A percentile compares a stretch with the other conserved stretches of the same genome.
Evolutionary conservation across 2,113 vertebrate species (phyloP).

Genomic region (Neopipo cinnamomea): DNA sequence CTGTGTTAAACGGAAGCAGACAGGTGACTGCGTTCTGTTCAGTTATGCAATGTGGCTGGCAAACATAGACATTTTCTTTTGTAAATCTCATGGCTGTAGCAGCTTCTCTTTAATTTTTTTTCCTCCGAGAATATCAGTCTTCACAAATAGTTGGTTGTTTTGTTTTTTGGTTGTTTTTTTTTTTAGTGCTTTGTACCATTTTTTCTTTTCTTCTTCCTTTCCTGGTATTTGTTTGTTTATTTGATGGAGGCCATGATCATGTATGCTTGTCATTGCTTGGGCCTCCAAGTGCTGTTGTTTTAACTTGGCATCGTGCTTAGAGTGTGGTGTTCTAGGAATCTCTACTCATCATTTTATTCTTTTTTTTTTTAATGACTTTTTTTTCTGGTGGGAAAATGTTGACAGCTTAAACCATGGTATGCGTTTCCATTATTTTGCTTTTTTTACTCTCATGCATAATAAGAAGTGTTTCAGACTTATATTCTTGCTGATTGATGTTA

Average conservation of each 20-base stretch:
- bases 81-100: slow-evolving; percentile 75
- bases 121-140: slow-evolving; percentile 55
- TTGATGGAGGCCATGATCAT: slow-evolving; percentile 73
- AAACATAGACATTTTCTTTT: slow-evolving; percentile 78
- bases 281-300: slow-evolving; percentile 75
- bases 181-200: slow-evolving; percentile 67
- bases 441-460: slow-evolving; percentile 76
- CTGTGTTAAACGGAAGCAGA: slow-evolving; percentile 95
- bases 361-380: background rate
- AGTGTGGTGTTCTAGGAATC: slow-evolving; percentile 72
- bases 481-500: slow-evolving; percentile 59
- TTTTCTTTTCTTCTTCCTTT: slow-evolving; percentile 41
- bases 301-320: slow-evolving; percentile 76
- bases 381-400: slow-evolving; percentile 76
- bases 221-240: slow-evolving; percentile 46
- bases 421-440: slow-evolving; percentile 77
- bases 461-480: slow-evolving; percentile 51
- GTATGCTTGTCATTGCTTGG: slow-evolving; percentile 77
- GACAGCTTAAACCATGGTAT: slow-evolving; percentile 74
- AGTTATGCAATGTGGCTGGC: slow-evolving; percentile 85
- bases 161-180: background rate
- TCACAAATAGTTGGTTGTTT: slow-evolving; percentile 52
- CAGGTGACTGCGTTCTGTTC: slow-evolving; percentile 89
- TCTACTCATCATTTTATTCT: slow-evolving; percentile 59
- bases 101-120: slow-evolving; percentile 72